Conservation (phyloP, 2,797 vertebrate genomes). For the Bovichtus variegatus region DNA sequence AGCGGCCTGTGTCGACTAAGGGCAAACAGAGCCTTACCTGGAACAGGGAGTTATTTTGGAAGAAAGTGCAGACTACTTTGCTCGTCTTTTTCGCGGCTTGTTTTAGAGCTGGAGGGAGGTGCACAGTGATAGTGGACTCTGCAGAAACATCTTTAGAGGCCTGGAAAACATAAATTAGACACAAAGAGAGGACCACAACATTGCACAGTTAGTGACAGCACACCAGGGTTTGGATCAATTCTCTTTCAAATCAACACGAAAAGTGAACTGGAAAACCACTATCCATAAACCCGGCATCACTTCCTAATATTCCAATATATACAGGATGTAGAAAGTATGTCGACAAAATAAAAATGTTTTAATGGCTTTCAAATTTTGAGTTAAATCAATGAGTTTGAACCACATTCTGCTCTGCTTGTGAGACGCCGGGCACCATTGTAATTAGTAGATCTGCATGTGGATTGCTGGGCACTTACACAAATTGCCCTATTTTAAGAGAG, state of each 20-base stretch:
- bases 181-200: not conserved
- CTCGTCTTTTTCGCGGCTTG: slow-evolving; percentile 4
- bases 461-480: slow-evolving; percentile 42
- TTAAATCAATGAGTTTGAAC: not conserved
- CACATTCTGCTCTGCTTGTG: slow-evolving; percentile 10
- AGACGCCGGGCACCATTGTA: slow-evolving; percentile 7
- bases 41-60: slow-evolving; percentile 67
- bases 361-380: not conserved
- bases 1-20: not conserved
- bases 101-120: slow-evolving; percentile 75
- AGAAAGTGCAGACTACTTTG: slow-evolving; percentile 77
- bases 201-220: not conserved
- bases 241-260: not conserved
- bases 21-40: slow-evolving; percentile 59
- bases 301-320: not conserved
- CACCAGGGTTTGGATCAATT: not conserved
- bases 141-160: not conserved
- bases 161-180: slow-evolving; percentile 45
- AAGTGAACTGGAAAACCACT: not conserved
- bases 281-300: not conserved
- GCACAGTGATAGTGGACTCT: slow-evolving; percentile 35
- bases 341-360: not conserved
- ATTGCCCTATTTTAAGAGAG: slow-evolving; percentile 48
- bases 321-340: not conserved
- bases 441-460: slow-evolving; percentile 38